phyloP scores from a whole-genome alignment of 2,113 vertebrate genomes.

The Carettochelys insculpta region DNA sequence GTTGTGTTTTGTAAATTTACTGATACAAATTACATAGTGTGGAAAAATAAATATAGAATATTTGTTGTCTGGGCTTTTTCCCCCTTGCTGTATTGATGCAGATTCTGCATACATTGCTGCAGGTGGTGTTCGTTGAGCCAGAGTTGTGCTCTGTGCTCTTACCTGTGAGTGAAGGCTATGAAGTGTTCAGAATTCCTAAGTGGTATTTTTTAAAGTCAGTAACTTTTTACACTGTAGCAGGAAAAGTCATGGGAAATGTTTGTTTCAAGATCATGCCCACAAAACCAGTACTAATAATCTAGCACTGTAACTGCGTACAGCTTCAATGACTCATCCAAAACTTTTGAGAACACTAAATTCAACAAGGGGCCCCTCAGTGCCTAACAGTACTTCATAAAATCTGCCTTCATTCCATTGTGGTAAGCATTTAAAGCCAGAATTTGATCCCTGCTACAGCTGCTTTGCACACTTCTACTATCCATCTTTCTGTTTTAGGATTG shows the following conservation, averaged over 20 bases:
- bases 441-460: not conserved
- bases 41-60: not conserved
- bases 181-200: not conserved
- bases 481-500: not conserved
- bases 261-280: not conserved
- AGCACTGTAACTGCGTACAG: not conserved
- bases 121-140: not conserved
- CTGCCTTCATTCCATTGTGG: too few species aligned
- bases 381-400: not conserved
- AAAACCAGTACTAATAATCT: not conserved
- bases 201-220: not conserved
- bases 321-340: not conserved
- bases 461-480: not conserved
- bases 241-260: not conserved
- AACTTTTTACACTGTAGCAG: not conserved
- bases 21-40: not conserved
- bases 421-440: not conserved
- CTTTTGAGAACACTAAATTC: not conserved
- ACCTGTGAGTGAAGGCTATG: not conserved
- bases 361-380: not conserved
- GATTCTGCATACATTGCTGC: not conserved
- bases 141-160: too few species aligned
- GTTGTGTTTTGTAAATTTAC: constrained; percentile 56
- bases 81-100: not conserved
- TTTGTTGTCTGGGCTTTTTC: not conserved